These are phyloP conservation scores for Fulmarus glacialis DNA, from an alignment of 2,113 vertebrate genomes.

Conservation along the genomic window DNA sequence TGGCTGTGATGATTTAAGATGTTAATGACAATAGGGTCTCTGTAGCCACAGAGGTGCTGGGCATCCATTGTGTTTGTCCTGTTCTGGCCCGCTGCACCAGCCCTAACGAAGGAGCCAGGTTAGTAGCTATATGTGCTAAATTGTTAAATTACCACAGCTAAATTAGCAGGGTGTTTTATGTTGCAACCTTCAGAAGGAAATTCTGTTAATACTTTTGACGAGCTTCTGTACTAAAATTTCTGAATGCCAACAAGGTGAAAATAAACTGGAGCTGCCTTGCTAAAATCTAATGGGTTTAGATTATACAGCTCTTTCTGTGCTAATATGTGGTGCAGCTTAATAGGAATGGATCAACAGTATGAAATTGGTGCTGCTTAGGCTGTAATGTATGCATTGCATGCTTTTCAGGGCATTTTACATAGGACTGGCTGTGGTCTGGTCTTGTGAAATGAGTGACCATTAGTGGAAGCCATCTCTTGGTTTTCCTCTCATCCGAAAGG, in stretches of 20 bases:
- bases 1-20: background rate
- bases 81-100: background rate
- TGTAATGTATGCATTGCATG: fast-evolving
- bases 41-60: background rate
- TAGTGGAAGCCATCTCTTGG: background rate
- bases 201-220: background rate
- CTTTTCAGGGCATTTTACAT: background rate
- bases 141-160: background rate
- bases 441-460: background rate
- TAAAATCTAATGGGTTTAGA: background rate
- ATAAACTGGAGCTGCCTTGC: background rate
- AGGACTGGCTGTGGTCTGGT: background rate
- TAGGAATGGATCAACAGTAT: background rate
- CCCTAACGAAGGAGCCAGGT: fast-evolving
- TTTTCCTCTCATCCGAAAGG: background rate
- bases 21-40: background rate
- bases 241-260: background rate
- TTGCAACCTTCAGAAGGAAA: background rate
- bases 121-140: background rate
- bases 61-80: fast-evolving
- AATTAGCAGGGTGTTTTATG: background rate
- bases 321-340: background rate
- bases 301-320: background rate
- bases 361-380: background rate
- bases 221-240: background rate